Conservation (phyloP, 2,797 vertebrate species). For the Scyliorhinus canicula region DNA sequence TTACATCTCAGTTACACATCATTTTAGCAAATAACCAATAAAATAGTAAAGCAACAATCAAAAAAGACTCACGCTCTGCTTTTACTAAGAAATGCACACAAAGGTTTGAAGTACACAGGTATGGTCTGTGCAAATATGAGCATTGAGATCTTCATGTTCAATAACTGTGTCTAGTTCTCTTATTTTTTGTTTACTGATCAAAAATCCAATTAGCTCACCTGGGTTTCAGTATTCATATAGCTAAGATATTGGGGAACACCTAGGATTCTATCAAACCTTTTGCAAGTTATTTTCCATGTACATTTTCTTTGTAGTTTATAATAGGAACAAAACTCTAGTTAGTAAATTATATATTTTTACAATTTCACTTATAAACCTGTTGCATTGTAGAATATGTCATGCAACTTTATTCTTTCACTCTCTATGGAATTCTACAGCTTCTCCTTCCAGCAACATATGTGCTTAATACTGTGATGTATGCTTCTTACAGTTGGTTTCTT, state of each 20-base stretch:
- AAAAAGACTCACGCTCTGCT: background rate
- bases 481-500: background rate
- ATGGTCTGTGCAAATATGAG: background rate
- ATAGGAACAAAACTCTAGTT: background rate
- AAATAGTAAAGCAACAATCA: background rate
- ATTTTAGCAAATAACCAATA: background rate
- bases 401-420: background rate
- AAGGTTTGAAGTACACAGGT: background rate
- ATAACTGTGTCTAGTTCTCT: background rate
- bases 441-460: background rate
- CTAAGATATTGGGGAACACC: background rate
- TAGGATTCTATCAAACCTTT: background rate
- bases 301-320: background rate
- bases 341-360: background rate
- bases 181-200: background rate
- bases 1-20: background rate
- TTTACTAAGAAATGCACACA: background rate
- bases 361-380: background rate
- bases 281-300: background rate
- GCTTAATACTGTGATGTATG: background rate
- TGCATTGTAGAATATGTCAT: background rate
- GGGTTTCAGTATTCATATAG: background rate
- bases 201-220: background rate
- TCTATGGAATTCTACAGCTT: background rate
- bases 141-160: background rate